A percentile compares a stretch with the other conserved stretches of the same genome.
Evolutionary conservation across 2,113 vertebrate genomes (phyloP).

Genomic region (Gymnobelideus leadbeateri): DNA sequence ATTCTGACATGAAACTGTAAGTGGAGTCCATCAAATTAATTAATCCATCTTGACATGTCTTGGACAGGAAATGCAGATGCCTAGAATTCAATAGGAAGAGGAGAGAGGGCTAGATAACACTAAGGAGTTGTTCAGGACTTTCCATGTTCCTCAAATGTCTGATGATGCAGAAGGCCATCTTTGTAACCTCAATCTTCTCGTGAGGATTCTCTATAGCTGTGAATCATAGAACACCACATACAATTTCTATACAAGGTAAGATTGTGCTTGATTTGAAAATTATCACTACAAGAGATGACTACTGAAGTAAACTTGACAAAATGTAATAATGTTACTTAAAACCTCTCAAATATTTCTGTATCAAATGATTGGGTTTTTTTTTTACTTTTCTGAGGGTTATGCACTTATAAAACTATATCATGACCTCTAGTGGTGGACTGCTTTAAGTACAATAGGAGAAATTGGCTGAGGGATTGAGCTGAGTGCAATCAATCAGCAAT

Average conservation of each 20-base stretch:
- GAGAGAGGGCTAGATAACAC: not conserved
- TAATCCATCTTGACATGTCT: not conserved
- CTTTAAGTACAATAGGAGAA: not conserved
- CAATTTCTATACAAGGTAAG: not conserved
- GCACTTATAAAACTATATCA: constrained; percentile 30
- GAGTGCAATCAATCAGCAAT: not conserved
- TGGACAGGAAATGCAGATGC: not conserved
- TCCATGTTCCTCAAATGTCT: not conserved
- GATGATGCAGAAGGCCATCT: not conserved
- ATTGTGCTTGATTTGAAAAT: not conserved
- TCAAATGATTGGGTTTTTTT: not conserved
- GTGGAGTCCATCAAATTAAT: not conserved
- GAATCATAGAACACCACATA: not conserved
- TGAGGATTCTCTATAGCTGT: not conserved
- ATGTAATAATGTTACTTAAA: not conserved
- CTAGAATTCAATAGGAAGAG: not conserved
- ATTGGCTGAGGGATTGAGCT: not conserved
- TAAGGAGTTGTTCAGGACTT: not conserved
- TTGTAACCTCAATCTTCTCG: not conserved
- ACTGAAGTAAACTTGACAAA: not conserved
- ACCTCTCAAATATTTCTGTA: not conserved
- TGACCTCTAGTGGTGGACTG: constrained; percentile 68
- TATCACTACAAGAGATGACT: not conserved
- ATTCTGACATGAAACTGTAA: not conserved
- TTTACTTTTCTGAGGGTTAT: not conserved